These are phyloP conservation scores for Epinotia bilunana DNA, from an alignment of 2,888 invertebrate genomes.

Conservation along the genomic window DNA sequence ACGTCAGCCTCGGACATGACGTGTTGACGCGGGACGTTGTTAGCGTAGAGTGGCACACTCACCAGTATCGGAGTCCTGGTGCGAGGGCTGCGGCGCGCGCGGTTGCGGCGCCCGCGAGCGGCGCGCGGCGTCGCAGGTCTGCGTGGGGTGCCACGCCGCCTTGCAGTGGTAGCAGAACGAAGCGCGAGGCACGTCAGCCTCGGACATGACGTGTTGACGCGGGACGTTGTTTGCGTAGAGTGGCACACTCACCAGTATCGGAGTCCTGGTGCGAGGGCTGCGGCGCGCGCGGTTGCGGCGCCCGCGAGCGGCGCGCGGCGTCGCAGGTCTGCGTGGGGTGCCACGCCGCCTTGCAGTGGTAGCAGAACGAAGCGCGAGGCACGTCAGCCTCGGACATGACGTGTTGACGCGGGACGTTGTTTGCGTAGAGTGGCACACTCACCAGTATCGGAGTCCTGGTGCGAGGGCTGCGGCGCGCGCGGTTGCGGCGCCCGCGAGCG, in stretches of 20 bases:
- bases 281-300: slow-evolving; percentile 88
- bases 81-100: slow-evolving; percentile 85
- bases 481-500: slow-evolving; percentile 88
- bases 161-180: slow-evolving; percentile 99
- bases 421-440: slow-evolving; percentile 17
- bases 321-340: slow-evolving; percentile 99
- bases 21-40: slow-evolving; percentile 60
- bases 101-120: slow-evolving; percentile 88
- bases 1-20: slow-evolving; percentile 97
- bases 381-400: slow-evolving; percentile 97
- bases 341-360: slow-evolving; percentile 99
- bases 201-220: slow-evolving; percentile 90
- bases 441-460: slow-evolving; percentile 73
- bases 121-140: slow-evolving; percentile 98
- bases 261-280: slow-evolving; percentile 74
- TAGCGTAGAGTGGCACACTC: slow-evolving; percentile 11
- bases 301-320: slow-evolving; percentile 92
- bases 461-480: slow-evolving; percentile 85
- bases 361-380: slow-evolving; percentile 98
- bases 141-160: slow-evolving; percentile 98
- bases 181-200: slow-evolving; percentile 96
- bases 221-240: background rate
- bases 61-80: slow-evolving; percentile 73
- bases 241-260: slow-evolving; percentile 64
- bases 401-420: slow-evolving; percentile 60